phyloP scores from a whole-genome alignment of 2,888 invertebrate genomes.

The Odontothrips loti region DNA sequence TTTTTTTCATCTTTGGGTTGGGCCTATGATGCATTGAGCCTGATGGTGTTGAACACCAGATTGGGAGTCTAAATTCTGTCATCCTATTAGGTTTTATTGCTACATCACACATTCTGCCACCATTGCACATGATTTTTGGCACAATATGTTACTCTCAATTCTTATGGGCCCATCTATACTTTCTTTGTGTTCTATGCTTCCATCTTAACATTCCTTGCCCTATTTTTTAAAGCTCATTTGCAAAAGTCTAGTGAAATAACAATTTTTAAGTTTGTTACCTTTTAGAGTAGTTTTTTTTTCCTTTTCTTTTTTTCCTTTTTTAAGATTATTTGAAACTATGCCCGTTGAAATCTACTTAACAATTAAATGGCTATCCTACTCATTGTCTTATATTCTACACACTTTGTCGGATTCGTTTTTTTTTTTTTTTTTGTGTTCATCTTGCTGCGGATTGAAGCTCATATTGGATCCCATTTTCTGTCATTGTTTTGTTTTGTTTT shows the following conservation, averaged over 20 bases:
- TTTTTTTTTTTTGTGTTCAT: too few species aligned
- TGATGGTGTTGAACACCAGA: background rate
- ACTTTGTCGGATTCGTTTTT: too few species aligned
- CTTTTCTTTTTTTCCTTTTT: background rate
- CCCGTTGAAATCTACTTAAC: slow-evolving; percentile 2
- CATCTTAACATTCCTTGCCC: slow-evolving; percentile 22
- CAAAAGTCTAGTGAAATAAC: slow-evolving; percentile 8
- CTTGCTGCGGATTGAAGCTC: too few species aligned
- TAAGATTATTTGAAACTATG: background rate
- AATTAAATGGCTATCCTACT: background rate
- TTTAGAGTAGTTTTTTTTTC: background rate
- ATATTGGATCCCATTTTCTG: background rate
- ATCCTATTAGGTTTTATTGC: background rate
- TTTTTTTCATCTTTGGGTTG: slow-evolving; percentile 10
- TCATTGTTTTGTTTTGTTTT: slow-evolving; percentile 21
- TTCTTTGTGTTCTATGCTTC: slow-evolving; percentile 8
- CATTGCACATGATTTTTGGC: background rate
- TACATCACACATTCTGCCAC: background rate
- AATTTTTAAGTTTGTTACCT: background rate
- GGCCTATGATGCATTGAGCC: background rate
- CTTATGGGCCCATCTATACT: background rate
- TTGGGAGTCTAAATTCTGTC: background rate
- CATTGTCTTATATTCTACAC: background rate
- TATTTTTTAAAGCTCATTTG: background rate
- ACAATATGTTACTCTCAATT: background rate